Evolutionary conservation across 1,140 invertebrate species (phyloP).

Genomic region (Coelopa frigida): DNA sequence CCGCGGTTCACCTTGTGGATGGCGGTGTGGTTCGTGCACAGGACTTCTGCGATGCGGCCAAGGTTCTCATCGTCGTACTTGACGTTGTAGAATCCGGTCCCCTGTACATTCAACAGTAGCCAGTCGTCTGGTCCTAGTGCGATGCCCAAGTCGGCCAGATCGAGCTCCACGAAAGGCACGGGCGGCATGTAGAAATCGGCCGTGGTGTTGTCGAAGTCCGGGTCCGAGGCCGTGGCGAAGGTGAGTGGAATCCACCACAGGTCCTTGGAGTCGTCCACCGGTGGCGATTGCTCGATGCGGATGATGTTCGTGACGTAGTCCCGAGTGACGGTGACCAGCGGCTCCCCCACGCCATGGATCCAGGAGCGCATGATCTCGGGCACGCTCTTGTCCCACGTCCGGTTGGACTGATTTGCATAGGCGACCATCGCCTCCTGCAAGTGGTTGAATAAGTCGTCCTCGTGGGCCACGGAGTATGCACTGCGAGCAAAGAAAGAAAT

Average conservation of each 20-base stretch:
- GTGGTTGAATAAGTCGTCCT: conserved; percentile 17
- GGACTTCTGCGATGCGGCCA: conserved; percentile 44
- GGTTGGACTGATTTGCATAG: conserved; percentile 10
- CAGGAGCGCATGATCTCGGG: conserved; percentile 49
- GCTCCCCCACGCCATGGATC: conserved; percentile 63
- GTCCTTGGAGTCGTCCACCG: not conserved
- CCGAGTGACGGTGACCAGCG: conserved; percentile 54
- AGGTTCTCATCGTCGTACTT: conserved; percentile 48
- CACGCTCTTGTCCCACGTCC: conserved; percentile 15
- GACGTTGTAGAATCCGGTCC: conserved; percentile 46
- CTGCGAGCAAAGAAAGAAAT: no score
- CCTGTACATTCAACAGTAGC: conserved; percentile 9
- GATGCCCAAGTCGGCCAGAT: conserved; percentile 25
- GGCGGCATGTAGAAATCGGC: conserved; percentile 27
- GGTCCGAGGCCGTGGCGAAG: conserved; percentile 39
- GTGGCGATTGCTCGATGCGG: not conserved
- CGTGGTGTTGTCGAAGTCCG: conserved; percentile 43
- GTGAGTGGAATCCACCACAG: conserved; percentile 49
- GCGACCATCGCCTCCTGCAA: conserved; percentile 46
- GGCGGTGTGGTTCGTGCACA: not conserved
- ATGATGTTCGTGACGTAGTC: conserved; percentile 18
- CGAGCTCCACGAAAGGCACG: not conserved
- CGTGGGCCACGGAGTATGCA: conserved; percentile 16
- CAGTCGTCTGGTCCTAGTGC: conserved; percentile 25
- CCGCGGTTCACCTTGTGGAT: no score